phyloP scores from a whole-genome alignment of 2,113 vertebrate species.

The Thalassoma bifasciatum region DNA sequence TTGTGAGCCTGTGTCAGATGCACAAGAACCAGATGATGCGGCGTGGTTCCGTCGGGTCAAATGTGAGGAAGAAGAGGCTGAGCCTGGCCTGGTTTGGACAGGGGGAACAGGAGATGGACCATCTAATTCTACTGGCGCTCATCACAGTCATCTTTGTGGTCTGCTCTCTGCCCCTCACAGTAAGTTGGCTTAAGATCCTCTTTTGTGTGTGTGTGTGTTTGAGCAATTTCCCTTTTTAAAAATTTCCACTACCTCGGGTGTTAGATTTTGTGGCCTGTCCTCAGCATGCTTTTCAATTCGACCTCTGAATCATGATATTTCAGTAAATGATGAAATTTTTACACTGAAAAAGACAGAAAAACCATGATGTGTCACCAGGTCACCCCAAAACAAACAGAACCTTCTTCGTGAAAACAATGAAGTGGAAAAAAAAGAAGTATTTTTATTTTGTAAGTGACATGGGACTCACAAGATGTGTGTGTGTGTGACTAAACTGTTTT shows the following conservation, averaged over 20 bases:
- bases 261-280: background rate
- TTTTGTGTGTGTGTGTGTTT: background rate
- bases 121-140: constrained; percentile 88
- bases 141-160: constrained; percentile 90
- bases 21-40: constrained; percentile 85
- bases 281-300: background rate
- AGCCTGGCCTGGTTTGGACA: constrained; percentile 80
- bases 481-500: background rate
- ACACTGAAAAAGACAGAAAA: background rate
- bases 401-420: background rate
- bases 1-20: constrained; percentile 90
- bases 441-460: background rate
- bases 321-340: background rate
- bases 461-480: background rate
- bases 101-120: constrained; percentile 88
- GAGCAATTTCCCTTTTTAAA: background rate
- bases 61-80: constrained; percentile 74
- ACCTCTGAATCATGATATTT: background rate
- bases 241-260: background rate
- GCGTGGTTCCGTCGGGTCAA: constrained; percentile 73
- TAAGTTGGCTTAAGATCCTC: constrained; percentile 76
- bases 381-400: background rate
- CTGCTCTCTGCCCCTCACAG: constrained; percentile 90
- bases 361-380: constrained; percentile 23
- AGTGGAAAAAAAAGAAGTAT: background rate